Percentiles rank a stretch among this genome's conserved stretches.
Evolutionary conservation across 2,797 vertebrate species (phyloP).

Genomic region (Lemur catta): DNA sequence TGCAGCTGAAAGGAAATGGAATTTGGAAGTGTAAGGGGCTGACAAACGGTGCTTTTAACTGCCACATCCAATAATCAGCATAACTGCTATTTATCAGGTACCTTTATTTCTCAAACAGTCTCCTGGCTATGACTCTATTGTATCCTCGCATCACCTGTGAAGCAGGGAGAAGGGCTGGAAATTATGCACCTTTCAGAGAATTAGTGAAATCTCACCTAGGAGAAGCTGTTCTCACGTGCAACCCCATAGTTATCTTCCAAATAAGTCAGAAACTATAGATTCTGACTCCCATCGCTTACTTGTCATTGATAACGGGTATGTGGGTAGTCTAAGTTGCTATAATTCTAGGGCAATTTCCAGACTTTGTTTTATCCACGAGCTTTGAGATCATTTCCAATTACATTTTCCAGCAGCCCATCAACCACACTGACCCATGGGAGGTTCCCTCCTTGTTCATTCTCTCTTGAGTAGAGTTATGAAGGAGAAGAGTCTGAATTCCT

Average conservation of each 20-base stretch:
- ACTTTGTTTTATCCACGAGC: not conserved
- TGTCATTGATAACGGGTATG: not conserved
- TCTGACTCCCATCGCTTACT: not conserved
- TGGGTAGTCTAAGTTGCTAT: not conserved
- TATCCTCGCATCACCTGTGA: not conserved
- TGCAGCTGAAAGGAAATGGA: not conserved
- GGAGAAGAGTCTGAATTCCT: not conserved
- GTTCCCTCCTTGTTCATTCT: not conserved
- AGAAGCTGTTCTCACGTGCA: not conserved
- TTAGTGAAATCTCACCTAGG: not conserved
- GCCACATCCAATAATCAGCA: not conserved
- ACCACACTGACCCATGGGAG: not conserved
- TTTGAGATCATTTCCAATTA: not conserved
- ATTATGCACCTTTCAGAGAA: not conserved
- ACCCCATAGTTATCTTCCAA: not conserved
- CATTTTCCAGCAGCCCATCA: not conserved
- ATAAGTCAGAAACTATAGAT: not conserved
- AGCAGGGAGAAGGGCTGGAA: not conserved
- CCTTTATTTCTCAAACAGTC: not conserved
- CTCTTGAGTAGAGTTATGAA: not conserved
- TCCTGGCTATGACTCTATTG: rapidly evolving
- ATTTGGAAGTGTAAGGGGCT: not conserved
- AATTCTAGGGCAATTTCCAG: not conserved
- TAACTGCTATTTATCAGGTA: rapidly evolving
- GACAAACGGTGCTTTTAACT: rapidly evolving